Base-by-base conservation (phyloP, 2,113 vertebrate genomes). In the Oreochromis aureus region DNA sequence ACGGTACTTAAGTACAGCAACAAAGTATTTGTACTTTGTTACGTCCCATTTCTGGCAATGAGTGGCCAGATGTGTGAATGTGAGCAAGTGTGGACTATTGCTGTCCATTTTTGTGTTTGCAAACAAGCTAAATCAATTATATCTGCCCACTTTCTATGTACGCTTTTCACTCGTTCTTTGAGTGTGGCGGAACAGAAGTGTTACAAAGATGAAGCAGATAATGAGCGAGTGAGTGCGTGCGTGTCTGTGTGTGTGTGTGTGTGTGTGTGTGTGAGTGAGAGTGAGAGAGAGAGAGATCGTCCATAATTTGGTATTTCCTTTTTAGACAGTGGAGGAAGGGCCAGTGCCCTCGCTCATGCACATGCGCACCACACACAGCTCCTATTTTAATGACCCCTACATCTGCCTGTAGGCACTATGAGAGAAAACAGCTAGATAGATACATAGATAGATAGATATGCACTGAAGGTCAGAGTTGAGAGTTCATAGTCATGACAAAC, bases 271-370 rank as follows among this genome's bases (percentile, higher is more conserved):
- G 34, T 34, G 51, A 22, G 55, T 7, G 24, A 3, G 93, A 87
- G 92, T 73, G 93, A 88, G 91, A 85, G 51, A 91, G 61, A 87
- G 82, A 66, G 93, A 91, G 89, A 85, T 59, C 89, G 92, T 92
- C 81, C 80, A 90, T 96, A 96, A 96, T 96, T 94, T 96, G 95
- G 95, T 95, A 96, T 95, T 96, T 96, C 95, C 95, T 96, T 93
- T 95, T 93, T 61, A 87, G 91, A 93, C 78, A 81, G 82, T n/a
- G 93, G 93, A 93, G 92, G 91, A 89, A 92, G 92, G 94, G 83
- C 89, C 89, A 93, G 54, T 92, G 93, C 91, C 89, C 93, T 91
- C 82, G 76, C 90, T 86, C 41, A 80, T 48, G 10, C 44, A 69
- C 69, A 48, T 80, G 85, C 59, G 51, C 79, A 79, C 83, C 56